phyloP scores from a whole-genome alignment of 2,113 vertebrate species.

The Scytalopus superciliaris region DNA sequence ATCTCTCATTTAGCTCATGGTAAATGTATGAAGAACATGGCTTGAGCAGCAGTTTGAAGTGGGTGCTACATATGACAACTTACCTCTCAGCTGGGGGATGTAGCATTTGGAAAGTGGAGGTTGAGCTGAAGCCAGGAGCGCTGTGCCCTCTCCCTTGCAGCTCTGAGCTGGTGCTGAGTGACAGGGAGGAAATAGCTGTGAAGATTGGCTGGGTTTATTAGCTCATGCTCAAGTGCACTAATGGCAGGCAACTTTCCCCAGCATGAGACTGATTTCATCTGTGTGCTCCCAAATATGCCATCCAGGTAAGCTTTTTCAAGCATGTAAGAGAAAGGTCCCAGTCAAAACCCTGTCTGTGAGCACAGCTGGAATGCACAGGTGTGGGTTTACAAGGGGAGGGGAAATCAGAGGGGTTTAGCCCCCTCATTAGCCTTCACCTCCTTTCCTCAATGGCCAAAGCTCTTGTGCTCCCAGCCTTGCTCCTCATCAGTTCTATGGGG shows the following conservation, averaged over 20 bases:
- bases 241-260: not conserved
- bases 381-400: conserved; percentile 32
- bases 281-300: not conserved
- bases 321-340: not conserved
- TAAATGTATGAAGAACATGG: not conserved
- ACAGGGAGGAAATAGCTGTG: conserved; percentile 24
- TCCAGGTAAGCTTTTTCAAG: not conserved
- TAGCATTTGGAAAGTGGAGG: not conserved
- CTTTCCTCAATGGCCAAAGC: not conserved
- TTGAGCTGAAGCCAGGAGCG: not conserved
- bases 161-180: not conserved
- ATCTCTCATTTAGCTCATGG: not conserved
- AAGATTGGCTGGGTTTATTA: conserved; percentile 3
- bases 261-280: not conserved
- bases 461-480: not conserved
- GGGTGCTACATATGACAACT: not conserved
- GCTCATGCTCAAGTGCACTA: not conserved
- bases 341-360: not conserved
- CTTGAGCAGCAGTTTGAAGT: not conserved
- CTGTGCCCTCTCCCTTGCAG: not conserved
- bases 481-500: not conserved
- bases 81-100: not conserved
- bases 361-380: not conserved
- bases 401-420: not conserved
- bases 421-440: not conserved